Base-by-base conservation (phyloP, 2,888 invertebrate species). In the Eutolmus rufibarbis region DNA sequence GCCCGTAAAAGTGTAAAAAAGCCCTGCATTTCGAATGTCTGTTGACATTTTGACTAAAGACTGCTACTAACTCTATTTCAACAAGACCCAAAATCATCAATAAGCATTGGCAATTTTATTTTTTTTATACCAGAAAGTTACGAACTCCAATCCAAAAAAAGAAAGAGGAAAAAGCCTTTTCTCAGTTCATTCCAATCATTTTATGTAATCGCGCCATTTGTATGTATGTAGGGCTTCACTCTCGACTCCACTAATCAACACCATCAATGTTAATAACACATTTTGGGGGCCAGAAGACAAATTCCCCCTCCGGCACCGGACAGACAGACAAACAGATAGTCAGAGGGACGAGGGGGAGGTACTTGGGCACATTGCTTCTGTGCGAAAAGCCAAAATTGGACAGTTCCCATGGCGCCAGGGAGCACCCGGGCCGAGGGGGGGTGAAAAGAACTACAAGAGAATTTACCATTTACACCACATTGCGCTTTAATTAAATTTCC, bases 401-500 rank as follows among this genome's bases (percentile, higher is more conserved):
- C 82, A 66, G 82, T 37, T 84, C 82, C 66, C n/a, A 8, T 57
- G 57, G 57, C 12, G 19, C 19, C 57, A 23, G n/a, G 9, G 57
- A 14, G 9, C 2, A 57, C 1, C 19, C 66, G 28, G 12, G 8
- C 5, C 57, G 57, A 23, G 12, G 5, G 66, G 23, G 28, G 23
- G 23, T 3, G 66, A 84, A 40, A 37, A 82, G n/a, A 66, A 77
- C 51, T 51, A 86, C 78, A 86, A 34, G 23, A 86, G 74, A 77
- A 86, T 86, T 76, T 40, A 76, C 76, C 76, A 86, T 57, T 57
- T 76, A 86, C 77, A 86, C 57, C 78, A 87, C 43, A 87, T 87
- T 79, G 66, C 82, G 57, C 87, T 87, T 87, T 87, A 87, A 87
- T 87, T 87, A 87, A 87, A 87, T 87, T 87, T 87, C 87, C 66